These are phyloP conservation scores for Myiopsitta monachus DNA, from an alignment of 2,113 vertebrate species.

Conservation along the genomic window DNA sequence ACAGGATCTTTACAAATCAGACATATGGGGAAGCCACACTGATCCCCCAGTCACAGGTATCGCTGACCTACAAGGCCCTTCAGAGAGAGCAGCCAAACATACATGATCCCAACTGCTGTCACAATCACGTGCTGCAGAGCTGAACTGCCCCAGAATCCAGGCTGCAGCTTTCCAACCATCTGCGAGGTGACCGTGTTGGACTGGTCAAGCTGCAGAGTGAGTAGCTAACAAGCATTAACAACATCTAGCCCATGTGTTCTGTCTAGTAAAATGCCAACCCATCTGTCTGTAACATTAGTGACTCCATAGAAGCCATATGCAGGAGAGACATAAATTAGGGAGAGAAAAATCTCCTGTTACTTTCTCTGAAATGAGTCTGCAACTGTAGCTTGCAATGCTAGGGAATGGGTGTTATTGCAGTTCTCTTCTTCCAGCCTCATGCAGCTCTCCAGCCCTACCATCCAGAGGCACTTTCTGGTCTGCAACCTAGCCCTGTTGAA, in stretches of 20 bases:
- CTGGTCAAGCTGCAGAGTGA: slow-evolving; percentile 47
- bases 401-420: not conserved
- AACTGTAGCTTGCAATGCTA: not conserved
- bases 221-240: slow-evolving; percentile 55
- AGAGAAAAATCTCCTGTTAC: slow-evolving; percentile 42
- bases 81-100: not conserved
- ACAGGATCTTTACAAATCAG: not conserved
- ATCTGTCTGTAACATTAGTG: slow-evolving; percentile 56
- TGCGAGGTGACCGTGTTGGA: slow-evolving; percentile 10
- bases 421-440: not conserved
- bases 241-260: slow-evolving; percentile 61
- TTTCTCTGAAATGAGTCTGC: slow-evolving; percentile 16
- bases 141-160: not conserved
- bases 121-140: not conserved
- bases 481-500: rapidly evolving
- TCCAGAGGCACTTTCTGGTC: not conserved
- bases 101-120: not conserved
- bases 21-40: rapidly evolving
- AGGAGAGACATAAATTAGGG: slow-evolving; percentile 52
- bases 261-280: slow-evolving; percentile 59
- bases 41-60: not conserved
- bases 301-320: slow-evolving; percentile 53
- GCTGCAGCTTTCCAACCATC: slow-evolving; percentile 40
- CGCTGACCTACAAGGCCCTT: not conserved
- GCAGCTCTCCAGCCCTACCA: not conserved